Conservation (phyloP, 1,140 invertebrate genomes). For the Bilobella aurantiaca region DNA sequence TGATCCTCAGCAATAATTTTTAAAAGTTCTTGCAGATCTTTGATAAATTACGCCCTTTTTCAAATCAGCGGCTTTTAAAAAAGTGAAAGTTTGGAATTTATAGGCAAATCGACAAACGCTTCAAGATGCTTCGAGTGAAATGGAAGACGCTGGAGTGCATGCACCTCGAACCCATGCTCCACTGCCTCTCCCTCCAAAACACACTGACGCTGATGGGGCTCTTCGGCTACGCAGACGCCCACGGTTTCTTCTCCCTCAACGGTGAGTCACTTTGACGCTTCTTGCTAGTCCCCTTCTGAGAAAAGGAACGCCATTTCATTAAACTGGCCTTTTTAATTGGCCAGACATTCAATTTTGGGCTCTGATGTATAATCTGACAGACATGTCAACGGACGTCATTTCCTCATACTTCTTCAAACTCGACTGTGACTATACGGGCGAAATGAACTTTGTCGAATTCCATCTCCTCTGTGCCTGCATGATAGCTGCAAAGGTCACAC, state of each 20-base stretch:
- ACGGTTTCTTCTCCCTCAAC: background rate
- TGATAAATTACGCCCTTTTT: no score
- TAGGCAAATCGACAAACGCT: no score
- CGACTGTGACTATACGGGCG: background rate
- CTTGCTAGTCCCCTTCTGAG: background rate
- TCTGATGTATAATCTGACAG: background rate
- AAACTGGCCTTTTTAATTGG: background rate
- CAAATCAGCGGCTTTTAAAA: no score
- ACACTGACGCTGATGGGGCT: background rate
- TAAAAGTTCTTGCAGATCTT: no score
- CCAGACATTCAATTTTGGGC: background rate
- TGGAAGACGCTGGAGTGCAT: background rate
- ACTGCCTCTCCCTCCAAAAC: background rate
- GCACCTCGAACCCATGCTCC: background rate
- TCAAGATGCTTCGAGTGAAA: no score
- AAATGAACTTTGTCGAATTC: background rate
- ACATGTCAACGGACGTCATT: background rate
- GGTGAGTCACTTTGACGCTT: background rate
- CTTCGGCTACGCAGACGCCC: background rate
- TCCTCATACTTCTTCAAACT: background rate
- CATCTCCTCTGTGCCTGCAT: background rate
- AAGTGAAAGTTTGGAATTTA: background rate
- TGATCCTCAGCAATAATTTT: no score
- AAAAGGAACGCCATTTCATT: background rate
- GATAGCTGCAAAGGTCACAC: background rate